Evolutionary conservation across 2,888 invertebrate species (phyloP).

Genomic region (Tholera decimalis): DNA sequence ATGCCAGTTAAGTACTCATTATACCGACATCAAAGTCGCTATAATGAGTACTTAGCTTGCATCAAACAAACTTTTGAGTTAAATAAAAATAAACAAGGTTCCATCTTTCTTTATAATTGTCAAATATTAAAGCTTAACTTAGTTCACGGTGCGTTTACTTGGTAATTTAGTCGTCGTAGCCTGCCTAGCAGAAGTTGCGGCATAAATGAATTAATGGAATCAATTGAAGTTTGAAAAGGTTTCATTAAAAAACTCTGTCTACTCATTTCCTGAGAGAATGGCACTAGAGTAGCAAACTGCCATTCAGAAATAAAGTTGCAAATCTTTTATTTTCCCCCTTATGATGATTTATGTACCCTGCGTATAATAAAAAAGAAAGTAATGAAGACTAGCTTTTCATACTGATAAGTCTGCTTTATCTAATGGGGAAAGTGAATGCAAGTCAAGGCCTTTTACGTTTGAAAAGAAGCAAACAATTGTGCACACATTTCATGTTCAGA

Average conservation of each 20-base stretch:
- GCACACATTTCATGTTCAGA: constrained; percentile 4
- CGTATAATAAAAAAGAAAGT: neutral
- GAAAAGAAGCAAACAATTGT: neutral
- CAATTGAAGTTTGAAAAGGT: constrained; percentile 34
- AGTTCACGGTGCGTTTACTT: constrained; percentile 42
- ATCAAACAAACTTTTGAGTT: constrained; percentile 48
- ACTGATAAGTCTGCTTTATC: neutral
- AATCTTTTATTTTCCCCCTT: neutral
- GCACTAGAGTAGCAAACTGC: constrained; percentile 11
- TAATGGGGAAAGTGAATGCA: neutral
- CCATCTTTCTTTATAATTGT: constrained; percentile 21
- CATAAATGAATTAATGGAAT: constrained; percentile 33
- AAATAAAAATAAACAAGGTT: constrained; percentile 50
- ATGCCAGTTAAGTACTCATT: too few species aligned
- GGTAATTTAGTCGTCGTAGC: constrained; percentile 42
- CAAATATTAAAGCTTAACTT: constrained; percentile 34
- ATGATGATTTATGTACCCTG: neutral
- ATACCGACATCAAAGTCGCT: too few species aligned
- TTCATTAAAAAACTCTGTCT: constrained; percentile 41
- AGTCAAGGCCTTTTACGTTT: neutral
- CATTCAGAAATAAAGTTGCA: constrained; percentile 1
- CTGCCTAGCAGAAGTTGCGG: constrained; percentile 37
- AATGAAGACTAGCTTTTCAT: neutral
- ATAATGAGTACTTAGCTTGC: constrained; percentile 51
- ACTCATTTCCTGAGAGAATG: constrained; percentile 12